phyloP scores from a whole-genome alignment of 2,113 vertebrate species.

The Sclerurus mexicanus region DNA sequence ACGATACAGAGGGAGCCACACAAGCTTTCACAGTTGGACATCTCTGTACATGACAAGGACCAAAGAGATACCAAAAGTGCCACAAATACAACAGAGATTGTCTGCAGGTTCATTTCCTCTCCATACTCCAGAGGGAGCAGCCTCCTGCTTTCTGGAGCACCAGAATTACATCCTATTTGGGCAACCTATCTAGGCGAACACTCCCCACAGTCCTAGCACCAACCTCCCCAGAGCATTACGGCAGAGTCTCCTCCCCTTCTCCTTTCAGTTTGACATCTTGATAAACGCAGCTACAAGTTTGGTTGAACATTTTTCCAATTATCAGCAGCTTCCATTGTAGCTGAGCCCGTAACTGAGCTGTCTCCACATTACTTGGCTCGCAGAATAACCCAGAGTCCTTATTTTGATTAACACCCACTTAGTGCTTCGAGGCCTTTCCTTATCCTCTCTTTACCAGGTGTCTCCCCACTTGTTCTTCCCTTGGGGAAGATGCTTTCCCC shows the following conservation, averaged over 20 bases:
- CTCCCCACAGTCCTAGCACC: background rate
- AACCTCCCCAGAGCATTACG: fast-evolving
- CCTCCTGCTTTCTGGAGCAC: background rate
- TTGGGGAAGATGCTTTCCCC: background rate
- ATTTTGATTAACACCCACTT: background rate
- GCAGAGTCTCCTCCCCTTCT: background rate
- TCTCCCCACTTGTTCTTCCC: background rate
- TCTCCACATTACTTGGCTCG: background rate
- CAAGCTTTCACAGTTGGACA: background rate
- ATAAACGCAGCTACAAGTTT: background rate
- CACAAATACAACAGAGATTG: background rate
- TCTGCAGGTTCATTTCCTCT: too few relatives aligned
- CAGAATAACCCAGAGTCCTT: background rate
- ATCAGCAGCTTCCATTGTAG: background rate
- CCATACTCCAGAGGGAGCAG: background rate
- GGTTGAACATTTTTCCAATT: background rate
- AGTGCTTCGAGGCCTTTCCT: background rate
- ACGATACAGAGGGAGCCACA: fast-evolving
- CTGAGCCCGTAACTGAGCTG: background rate
- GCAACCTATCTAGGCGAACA: background rate
- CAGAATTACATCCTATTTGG: background rate
- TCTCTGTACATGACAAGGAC: background rate
- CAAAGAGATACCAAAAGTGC: background rate
- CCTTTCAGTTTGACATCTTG: fast-evolving
- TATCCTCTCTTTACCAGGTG: background rate